Evolutionary conservation across 2,888 invertebrate species (phyloP).

Genomic region (Crematogaster levior): DNA sequence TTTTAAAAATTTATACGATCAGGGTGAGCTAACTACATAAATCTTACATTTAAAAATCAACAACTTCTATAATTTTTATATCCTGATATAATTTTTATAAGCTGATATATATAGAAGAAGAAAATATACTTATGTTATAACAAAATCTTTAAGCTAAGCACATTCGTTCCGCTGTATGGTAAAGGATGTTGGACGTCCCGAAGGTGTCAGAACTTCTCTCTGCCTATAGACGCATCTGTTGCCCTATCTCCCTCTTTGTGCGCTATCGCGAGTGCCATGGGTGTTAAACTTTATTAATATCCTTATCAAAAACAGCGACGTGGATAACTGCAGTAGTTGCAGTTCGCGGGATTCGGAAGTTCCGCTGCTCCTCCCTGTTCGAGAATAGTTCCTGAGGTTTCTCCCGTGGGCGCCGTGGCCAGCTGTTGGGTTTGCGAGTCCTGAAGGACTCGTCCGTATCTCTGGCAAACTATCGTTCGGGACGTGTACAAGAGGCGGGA

Average conservation of each 20-base stretch:
- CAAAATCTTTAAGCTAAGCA: constrained; percentile 6
- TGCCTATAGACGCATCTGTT: constrained; percentile 18
- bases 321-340: constrained; percentile 77
- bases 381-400: constrained; percentile 74
- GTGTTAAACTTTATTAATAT: constrained; percentile 82
- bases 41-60: not conserved
- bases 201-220: constrained; percentile 26
- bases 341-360: constrained; percentile 78
- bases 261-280: constrained; percentile 50
- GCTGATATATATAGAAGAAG: not conserved
- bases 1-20: not conserved
- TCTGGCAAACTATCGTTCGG: constrained; percentile 79
- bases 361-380: constrained; percentile 68
- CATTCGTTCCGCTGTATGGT: not conserved
- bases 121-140: not conserved
- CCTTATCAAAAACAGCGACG: constrained; percentile 82
- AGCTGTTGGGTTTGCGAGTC: constrained; percentile 81
- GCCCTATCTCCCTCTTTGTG: constrained; percentile 16
- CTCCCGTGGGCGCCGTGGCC: constrained; percentile 82
- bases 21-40: not conserved
- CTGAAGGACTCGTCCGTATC: constrained; percentile 82
- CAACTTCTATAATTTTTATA: too few relatives aligned
- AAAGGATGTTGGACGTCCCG: constrained; percentile 3
- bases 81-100: too few relatives aligned
- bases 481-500: constrained; percentile 69